These are phyloP conservation scores for Actinia tenebrosa DNA, from an alignment of 64 coral and sea anemone species.

Conservation along the genomic window DNA sequence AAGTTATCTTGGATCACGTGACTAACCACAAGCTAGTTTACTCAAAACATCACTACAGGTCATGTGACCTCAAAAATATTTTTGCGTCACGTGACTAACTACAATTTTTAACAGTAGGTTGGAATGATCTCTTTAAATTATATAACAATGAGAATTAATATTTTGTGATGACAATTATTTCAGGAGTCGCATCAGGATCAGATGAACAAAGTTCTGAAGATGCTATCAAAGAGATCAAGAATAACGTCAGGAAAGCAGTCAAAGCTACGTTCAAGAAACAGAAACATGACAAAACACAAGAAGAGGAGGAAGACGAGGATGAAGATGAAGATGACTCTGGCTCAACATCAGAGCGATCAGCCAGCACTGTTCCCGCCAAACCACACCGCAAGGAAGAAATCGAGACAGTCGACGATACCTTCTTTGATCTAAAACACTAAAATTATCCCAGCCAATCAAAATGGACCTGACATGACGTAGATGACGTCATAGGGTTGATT, in stretches of 20 bases:
- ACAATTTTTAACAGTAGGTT: too few relatives aligned
- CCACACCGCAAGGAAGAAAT: constrained; percentile 20
- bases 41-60: too few relatives aligned
- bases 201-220: constrained; percentile 28
- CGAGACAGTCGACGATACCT: not conserved
- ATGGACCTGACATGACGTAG: not conserved
- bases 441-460: not conserved
- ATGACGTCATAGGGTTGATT: not conserved
- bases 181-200: not conserved
- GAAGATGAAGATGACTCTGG: constrained; percentile 49
- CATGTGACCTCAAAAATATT: not conserved
- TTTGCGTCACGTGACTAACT: too few relatives aligned
- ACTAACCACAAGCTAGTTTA: not conserved
- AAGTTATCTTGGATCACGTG: too few relatives aligned
- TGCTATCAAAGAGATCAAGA: constrained; percentile 43
- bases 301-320: constrained; percentile 48
- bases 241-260: constrained; percentile 26
- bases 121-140: too few relatives aligned
- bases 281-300: constrained; percentile 7
- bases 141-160: too few relatives aligned
- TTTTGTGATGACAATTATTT: too few relatives aligned
- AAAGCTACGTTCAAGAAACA: constrained; percentile 4
- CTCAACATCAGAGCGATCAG: constrained; percentile 30
- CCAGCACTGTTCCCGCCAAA: constrained; percentile 33
- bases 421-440: constrained; percentile 21